phyloP scores from a whole-genome alignment of 2,888 invertebrate genomes.

The Campoplex nolae region DNA sequence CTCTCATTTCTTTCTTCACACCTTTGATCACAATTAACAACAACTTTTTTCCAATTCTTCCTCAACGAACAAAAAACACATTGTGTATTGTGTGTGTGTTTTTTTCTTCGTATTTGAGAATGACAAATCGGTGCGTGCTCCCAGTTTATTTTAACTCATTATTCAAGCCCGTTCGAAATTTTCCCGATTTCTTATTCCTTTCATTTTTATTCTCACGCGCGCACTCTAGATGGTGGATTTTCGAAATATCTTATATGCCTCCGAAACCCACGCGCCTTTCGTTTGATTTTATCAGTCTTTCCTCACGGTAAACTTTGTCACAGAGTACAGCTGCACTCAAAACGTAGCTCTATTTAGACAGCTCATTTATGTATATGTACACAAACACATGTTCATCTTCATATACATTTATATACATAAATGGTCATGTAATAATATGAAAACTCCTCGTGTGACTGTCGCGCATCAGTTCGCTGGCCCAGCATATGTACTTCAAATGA shows the following conservation, averaged over 20 bases:
- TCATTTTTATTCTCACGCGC: not conserved
- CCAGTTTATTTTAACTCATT: not conserved
- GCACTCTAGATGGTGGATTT: not conserved
- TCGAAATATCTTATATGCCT: conserved; percentile 7
- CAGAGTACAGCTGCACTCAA: too few species aligned
- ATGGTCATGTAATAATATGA: conserved; percentile 12
- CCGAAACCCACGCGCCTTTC: not conserved
- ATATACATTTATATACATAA: not conserved
- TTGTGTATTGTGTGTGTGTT: not conserved
- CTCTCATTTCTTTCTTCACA: not conserved
- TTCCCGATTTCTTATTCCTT: not conserved
- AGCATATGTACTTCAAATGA: conserved; percentile 21
- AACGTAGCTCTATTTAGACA: not conserved
- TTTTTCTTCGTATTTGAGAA: not conserved
- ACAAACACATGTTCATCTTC: not conserved
- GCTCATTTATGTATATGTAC: not conserved
- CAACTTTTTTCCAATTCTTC: not conserved
- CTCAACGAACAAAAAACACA: not conserved
- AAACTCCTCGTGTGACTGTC: conserved; percentile 15
- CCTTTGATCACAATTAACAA: not conserved
- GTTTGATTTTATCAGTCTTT: not conserved
- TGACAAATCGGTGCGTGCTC: not conserved
- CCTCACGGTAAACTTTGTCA: not conserved
- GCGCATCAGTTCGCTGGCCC: conserved; percentile 27
- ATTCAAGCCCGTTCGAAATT: not conserved